Conservation (phyloP, 1,140 invertebrate genomes). For the Drosophila burlai region DNA sequence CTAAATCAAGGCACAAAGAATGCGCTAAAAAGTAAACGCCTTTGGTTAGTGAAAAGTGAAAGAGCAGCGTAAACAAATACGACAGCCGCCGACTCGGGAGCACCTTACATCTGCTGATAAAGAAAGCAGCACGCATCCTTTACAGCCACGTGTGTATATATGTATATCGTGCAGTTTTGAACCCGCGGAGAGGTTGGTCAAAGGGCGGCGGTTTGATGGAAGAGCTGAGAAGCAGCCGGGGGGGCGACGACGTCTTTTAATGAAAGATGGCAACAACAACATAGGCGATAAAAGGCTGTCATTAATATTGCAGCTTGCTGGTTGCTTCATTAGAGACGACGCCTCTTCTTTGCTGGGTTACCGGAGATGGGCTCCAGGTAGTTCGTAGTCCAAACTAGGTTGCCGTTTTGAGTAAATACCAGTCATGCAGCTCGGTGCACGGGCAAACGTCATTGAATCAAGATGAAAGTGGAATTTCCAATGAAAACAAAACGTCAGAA, state of each 20-base stretch:
- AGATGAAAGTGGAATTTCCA: slow-evolving; percentile 76
- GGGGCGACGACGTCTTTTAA: slow-evolving; percentile 53
- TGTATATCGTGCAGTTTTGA: slow-evolving; percentile 8
- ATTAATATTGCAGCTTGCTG: slow-evolving; percentile 75
- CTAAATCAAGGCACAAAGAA: slow-evolving; percentile 38
- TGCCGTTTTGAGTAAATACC: slow-evolving; percentile 72
- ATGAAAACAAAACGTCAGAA: slow-evolving; percentile 50
- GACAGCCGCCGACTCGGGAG: slow-evolving; percentile 38
- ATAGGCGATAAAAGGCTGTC: slow-evolving; percentile 75
- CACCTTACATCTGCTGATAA: slow-evolving; percentile 80
- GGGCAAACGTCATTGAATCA: slow-evolving; percentile 70
- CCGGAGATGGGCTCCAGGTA: background rate
- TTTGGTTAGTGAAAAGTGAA: slow-evolving; percentile 78
- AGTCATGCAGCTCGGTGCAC: slow-evolving; percentile 21
- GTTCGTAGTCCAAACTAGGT: slow-evolving; percentile 60
- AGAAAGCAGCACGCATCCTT: slow-evolving; percentile 54
- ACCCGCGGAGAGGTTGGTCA: slow-evolving; percentile 9
- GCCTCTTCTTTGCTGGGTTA: slow-evolving; percentile 42
- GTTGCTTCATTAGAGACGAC: slow-evolving; percentile 63
- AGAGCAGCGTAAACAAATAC: slow-evolving; percentile 78
- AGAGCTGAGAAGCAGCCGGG: background rate
- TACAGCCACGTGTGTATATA: slow-evolving; percentile 3
- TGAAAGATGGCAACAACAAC: slow-evolving; percentile 80
- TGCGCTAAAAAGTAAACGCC: slow-evolving; percentile 67
- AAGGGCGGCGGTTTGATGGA: slow-evolving; percentile 1